Conservation (phyloP, 2,113 vertebrate species). For the Bombycilla garrulus region DNA sequence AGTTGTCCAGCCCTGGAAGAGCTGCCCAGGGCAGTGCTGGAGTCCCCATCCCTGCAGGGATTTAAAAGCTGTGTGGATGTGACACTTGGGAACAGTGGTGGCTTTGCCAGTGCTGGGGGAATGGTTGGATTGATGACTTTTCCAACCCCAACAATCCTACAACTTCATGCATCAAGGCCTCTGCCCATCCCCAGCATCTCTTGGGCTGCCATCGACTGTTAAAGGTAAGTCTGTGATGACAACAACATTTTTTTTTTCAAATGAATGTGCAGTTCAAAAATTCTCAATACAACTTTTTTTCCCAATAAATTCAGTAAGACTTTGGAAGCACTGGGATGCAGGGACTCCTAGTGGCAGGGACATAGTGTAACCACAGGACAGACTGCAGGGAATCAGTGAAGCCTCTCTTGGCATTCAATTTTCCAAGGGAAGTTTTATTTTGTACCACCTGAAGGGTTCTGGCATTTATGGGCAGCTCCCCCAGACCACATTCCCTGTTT, state of each 20-base stretch:
- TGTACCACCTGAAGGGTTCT: background rate
- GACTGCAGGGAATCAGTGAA: background rate
- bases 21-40: background rate
- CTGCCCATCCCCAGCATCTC: background rate
- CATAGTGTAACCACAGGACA: background rate
- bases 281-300: background rate
- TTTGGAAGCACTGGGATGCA: background rate
- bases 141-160: background rate
- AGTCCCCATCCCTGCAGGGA: background rate
- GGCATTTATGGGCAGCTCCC: background rate
- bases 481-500: background rate
- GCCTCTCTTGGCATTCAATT: background rate
- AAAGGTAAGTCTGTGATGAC: background rate
- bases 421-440: background rate
- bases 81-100: background rate
- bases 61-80: background rate
- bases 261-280: background rate
- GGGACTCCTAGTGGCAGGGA: slow-evolving; percentile 50
- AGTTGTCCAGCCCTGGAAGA: background rate
- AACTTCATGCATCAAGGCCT: background rate
- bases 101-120: background rate
- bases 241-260: background rate
- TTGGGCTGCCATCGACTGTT: background rate
- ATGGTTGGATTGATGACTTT: background rate
- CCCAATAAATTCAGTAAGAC: too few relatives aligned